Evolutionary conservation across 2,888 invertebrate species (phyloP).

Genomic region (Odontomyia ornata): DNA sequence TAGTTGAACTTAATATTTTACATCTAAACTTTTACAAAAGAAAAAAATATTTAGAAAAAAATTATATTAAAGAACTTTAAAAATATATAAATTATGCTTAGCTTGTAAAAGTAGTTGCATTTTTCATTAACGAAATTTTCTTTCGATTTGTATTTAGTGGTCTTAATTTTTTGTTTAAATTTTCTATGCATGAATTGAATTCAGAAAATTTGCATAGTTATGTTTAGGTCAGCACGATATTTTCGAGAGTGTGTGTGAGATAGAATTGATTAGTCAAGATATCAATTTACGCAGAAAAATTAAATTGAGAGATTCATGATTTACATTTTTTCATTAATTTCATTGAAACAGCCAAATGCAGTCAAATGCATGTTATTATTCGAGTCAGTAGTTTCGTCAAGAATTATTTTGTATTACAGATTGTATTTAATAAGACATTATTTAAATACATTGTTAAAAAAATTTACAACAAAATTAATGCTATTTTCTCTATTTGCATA

Average conservation of each 20-base stretch:
- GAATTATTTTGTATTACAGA: not conserved
- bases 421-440: not conserved
- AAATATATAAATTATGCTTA: slow-evolving; percentile 41
- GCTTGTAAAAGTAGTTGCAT: not conserved
- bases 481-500: not conserved
- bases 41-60: slow-evolving; percentile 44
- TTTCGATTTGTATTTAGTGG: too few species aligned
- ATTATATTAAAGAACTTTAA: slow-evolving; percentile 42
- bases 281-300: not conserved
- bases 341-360: not conserved
- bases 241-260: slow-evolving; percentile 11
- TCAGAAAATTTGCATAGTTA: not conserved
- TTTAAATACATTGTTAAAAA: slow-evolving; percentile 11
- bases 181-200: not conserved
- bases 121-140: too few species aligned
- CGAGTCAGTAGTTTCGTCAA: not conserved
- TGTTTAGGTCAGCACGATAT: not conserved
- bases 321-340: not conserved
- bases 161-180: slow-evolving; percentile 13
- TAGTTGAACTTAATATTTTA: slow-evolving; percentile 41
- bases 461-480: slow-evolving; percentile 15
- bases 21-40: slow-evolving; percentile 33
- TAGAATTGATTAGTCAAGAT: not conserved
- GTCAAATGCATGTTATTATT: not conserved
- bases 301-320: slow-evolving; percentile 10